Evolutionary conservation across 2,113 vertebrate species (phyloP).

Genomic region (Etheostoma cragini): DNA sequence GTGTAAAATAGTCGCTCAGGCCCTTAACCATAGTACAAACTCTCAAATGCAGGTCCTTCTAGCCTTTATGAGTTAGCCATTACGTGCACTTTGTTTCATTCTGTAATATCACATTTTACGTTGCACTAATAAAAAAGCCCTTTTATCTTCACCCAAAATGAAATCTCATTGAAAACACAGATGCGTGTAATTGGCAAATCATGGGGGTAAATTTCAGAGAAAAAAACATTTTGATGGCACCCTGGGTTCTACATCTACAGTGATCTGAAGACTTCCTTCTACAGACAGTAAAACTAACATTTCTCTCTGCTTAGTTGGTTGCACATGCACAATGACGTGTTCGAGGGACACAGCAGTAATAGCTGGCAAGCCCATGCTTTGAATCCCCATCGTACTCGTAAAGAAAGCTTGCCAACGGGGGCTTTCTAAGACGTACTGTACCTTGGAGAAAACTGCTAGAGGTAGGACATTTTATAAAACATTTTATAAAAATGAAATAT

Average conservation of each 20-base stretch:
- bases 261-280: slow-evolving; percentile 66
- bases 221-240: slow-evolving; percentile 77
- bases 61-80: slow-evolving; percentile 69
- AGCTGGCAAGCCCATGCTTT: slow-evolving; percentile 10
- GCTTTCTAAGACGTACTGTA: slow-evolving; percentile 16
- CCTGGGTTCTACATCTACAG: slow-evolving; percentile 53
- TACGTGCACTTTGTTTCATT: slow-evolving; percentile 69
- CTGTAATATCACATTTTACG: slow-evolving; percentile 77
- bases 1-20: slow-evolving; percentile 53
- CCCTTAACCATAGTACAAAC: slow-evolving; percentile 48
- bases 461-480: slow-evolving; percentile 32
- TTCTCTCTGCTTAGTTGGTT: slow-evolving; percentile 59
- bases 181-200: slow-evolving; percentile 79
- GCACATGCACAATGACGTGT: slow-evolving; percentile 49
- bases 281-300: slow-evolving; percentile 68
- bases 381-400: slow-evolving; percentile 1
- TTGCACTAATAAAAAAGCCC: slow-evolving; percentile 67
- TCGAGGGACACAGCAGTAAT: slow-evolving; percentile 8
- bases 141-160: slow-evolving; percentile 75
- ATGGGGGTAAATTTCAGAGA: slow-evolving; percentile 70
- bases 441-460: slow-evolving; percentile 30
- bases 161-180: slow-evolving; percentile 77
- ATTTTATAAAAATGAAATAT: slow-evolving; percentile 26
- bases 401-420: slow-evolving; percentile 24
- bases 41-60: slow-evolving; percentile 44